Evolutionary conservation across 2,888 invertebrate genomes (phyloP), one percentile per base, ranked within the genome.

Genomic region (Rhabditoides inermis): DNA sequence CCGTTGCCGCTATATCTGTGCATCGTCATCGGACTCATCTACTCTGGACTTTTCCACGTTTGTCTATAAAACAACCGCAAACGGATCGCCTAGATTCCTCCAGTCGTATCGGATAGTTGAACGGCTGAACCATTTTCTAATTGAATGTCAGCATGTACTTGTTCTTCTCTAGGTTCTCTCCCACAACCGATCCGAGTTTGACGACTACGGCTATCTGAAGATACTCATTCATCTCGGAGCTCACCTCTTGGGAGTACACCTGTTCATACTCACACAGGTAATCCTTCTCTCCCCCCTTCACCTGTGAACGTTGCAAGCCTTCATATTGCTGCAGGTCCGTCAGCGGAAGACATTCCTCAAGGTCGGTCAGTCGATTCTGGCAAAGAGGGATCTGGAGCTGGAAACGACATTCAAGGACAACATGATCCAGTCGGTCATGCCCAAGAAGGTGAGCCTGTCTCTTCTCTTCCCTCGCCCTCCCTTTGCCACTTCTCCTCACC

Each of bases 381-480:
- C 91, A 3, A 82, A 90, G 28, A 83, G 87, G 48, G 90, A 92
- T 77, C 79, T 94, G 54, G 89, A 90, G 79, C 84, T 88, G 82
- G 94, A 94, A 77, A 90, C 90, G 72, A 87, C 88, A 75, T 81
- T 92, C 41, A 92, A 92, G 77, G 90, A 92, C 77, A 89, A 90
- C 77, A 92, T 94, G 91, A 91, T 90, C 69, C 88, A 88, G 77
- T 92, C 91, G 25, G 88, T 95, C 54, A 94, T 94, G 94, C 94
- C 94, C 7, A 90, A 89, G 56, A 75, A 73, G 56, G 73, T 72
- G 26, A 42, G 54, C 10, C 7, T 26, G 18, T 6, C n/a, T 45
- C 20, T 18, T 45, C 15, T 26, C n/a, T 30, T 45, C 28, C 15
- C 23, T 22, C 42, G n/a, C 18, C 18, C 15, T 40, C 40, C 12